A percentile compares a stretch with the other conserved stretches of the same genome.
These are phyloP conservation scores for Cheilosia vulpina DNA, from an alignment of 2,888 invertebrate species.

Conservation along the genomic window DNA sequence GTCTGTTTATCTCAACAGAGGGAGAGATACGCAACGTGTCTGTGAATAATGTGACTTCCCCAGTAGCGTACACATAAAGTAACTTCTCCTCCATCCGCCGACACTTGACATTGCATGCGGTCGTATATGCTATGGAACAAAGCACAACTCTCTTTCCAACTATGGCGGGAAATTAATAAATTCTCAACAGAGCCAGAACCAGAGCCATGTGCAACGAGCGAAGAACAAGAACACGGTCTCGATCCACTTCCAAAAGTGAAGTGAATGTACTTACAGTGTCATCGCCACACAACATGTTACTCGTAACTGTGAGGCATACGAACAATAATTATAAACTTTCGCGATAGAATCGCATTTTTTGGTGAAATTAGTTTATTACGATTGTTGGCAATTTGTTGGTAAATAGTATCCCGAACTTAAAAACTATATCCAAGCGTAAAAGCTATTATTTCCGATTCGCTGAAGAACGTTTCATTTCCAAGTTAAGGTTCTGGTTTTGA, in stretches of 20 bases:
- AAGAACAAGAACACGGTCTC: slow-evolving; percentile 45
- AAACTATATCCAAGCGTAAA: slow-evolving; percentile 20
- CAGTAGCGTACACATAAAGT: not conserved
- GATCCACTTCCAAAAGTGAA: slow-evolving; percentile 12
- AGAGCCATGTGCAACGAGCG: slow-evolving; percentile 40
- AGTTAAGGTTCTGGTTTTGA: slow-evolving; percentile 65
- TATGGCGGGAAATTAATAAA: slow-evolving; percentile 49
- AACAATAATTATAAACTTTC: slow-evolving; percentile 51
- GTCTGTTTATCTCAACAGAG: slow-evolving; percentile 53
- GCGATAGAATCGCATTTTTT: slow-evolving; percentile 15
- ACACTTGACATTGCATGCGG: slow-evolving; percentile 23
- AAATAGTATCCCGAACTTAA: not conserved
- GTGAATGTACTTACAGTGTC: slow-evolving; percentile 3
- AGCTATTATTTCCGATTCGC: slow-evolving; percentile 65
- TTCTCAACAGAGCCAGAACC: not conserved
- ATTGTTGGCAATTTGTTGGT: slow-evolving; percentile 2
- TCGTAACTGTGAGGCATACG: not conserved
- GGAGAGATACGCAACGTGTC: slow-evolving; percentile 50
- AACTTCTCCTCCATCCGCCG: not conserved
- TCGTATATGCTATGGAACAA: slow-evolving; percentile 8
- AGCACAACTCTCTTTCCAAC: slow-evolving; percentile 21
- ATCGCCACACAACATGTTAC: not conserved
- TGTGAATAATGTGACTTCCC: slow-evolving; percentile 57
- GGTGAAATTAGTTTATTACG: slow-evolving; percentile 31
- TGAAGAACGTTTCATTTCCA: slow-evolving; percentile 64